Evolutionary conservation across 2,797 vertebrate genomes (phyloP), one percentile per base, ranked within the genome.

Genomic region (Alauda arvensis): DNA sequence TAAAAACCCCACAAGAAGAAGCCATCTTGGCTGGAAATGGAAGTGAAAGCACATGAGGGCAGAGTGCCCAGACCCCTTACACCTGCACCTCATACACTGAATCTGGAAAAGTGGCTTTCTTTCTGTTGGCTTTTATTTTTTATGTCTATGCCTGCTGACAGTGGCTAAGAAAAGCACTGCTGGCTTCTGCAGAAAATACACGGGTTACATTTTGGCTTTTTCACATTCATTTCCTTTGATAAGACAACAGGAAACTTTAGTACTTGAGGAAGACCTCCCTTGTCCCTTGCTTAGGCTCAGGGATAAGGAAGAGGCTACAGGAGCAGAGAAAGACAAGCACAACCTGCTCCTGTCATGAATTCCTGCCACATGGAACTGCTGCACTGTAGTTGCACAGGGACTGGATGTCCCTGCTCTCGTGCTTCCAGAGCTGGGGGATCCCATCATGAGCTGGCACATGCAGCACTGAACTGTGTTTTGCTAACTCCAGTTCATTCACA

Each of bases 401-500:
- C 31, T 60, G 40, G 39, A 14, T 57, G 56, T 23, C 37, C 28
- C 45, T 74, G 55, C 65, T 59, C 51, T 63, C 75, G 18, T 23
- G 26, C n/a, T 81, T 48, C 75, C 74, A 78, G 56, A 63, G 45
- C 85, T 46, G 40, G 55, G n/a, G 48, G 66, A 74, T 60, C 28
- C 82, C 43, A 52, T 25, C 70, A 5, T 2, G 17, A 57, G 43
- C 19, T 15, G n/a, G n/a, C 31, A 28, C 28, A 43, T 33, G n/a
- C 42, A 71, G 43, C 88, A 48, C 37, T 80, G 46, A 85, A 34
- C 33, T 45, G 81, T 6, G 2, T 77, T 80, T 60, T 76, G 28
- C 87, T 83, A 77, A 83, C 75, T 49, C 79, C 1, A 81, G 31
- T 83, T 85, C 91, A 55, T 85, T 88, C 82, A 88, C 93, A 98